Evolutionary conservation across 1,140 invertebrate genomes (phyloP).

Genomic region (Philopotamus ludificatus): DNA sequence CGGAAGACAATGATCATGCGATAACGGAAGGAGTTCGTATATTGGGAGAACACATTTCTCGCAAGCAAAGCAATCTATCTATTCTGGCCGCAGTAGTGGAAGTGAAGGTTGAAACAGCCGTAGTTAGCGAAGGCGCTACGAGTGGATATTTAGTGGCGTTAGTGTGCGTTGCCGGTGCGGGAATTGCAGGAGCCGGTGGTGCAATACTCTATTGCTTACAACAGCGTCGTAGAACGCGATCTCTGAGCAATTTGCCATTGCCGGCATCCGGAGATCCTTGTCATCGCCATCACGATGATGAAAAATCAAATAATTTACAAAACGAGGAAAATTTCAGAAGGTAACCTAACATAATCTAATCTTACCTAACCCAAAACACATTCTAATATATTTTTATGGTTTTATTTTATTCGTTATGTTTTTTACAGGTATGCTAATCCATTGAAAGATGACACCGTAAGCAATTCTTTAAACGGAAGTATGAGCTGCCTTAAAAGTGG

Average conservation of each 20-base stretch:
- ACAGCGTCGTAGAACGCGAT: slow-evolving; percentile 54
- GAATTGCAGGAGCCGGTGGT: slow-evolving; percentile 51
- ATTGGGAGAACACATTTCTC: slow-evolving; percentile 69
- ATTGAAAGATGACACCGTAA: slow-evolving; percentile 51
- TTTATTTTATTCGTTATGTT: slow-evolving; percentile 47
- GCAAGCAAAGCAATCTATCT: slow-evolving; percentile 62
- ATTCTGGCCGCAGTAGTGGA: slow-evolving; percentile 75
- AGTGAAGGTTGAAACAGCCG: slow-evolving; percentile 73
- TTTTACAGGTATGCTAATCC: slow-evolving; percentile 54
- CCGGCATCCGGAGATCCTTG: slow-evolving; percentile 58
- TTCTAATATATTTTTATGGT: too few species aligned
- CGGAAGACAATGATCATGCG: slow-evolving; percentile 53
- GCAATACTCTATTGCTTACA: slow-evolving; percentile 56
- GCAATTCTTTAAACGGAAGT: slow-evolving; percentile 48
- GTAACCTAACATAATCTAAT: slow-evolving; percentile 41
- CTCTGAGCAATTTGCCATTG: slow-evolving; percentile 56
- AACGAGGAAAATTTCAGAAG: slow-evolving; percentile 84
- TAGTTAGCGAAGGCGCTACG: slow-evolving; percentile 56
- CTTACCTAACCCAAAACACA: neutral
- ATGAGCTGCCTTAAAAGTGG: slow-evolving; percentile 47
- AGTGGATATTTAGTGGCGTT: slow-evolving; percentile 48
- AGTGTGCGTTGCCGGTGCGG: slow-evolving; percentile 46
- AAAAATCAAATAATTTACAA: slow-evolving; percentile 85
- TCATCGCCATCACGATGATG: slow-evolving; percentile 72
- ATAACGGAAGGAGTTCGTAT: slow-evolving; percentile 64